phyloP scores from a whole-genome alignment of 2,113 vertebrate species.

The Oxyruncus cristatus region DNA sequence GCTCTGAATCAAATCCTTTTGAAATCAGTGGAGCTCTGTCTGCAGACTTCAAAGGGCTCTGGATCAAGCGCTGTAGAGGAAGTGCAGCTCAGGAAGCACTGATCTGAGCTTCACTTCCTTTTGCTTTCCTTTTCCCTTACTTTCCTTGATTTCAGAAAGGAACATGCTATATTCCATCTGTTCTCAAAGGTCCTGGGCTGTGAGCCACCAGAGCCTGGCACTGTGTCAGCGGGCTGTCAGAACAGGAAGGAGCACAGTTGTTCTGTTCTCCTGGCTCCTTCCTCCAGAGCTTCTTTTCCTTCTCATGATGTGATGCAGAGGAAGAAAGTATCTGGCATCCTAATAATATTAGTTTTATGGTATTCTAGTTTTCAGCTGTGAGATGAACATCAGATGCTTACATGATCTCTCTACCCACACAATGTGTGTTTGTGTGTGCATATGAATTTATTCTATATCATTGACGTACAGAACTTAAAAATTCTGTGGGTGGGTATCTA shows the following conservation, averaged over 20 bases:
- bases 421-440: background rate
- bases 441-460: background rate
- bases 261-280: background rate
- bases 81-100: background rate
- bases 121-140: background rate
- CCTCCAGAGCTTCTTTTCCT: background rate
- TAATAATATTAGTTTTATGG: background rate
- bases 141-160: background rate
- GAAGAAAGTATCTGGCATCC: background rate
- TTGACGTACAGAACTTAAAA: background rate
- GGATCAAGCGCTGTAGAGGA: background rate
- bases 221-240: background rate
- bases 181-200: background rate
- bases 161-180: background rate
- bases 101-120: background rate
- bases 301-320: background rate
- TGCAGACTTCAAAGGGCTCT: background rate
- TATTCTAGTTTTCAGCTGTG: background rate
- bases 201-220: background rate
- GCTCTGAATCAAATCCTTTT: background rate
- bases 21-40: background rate
- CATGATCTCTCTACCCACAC: background rate
- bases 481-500: background rate
- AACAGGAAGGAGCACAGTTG: background rate
- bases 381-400: conserved; percentile 6